Evolutionary conservation across 2,888 invertebrate genomes (phyloP).

Genomic region (Thera britannica): DNA sequence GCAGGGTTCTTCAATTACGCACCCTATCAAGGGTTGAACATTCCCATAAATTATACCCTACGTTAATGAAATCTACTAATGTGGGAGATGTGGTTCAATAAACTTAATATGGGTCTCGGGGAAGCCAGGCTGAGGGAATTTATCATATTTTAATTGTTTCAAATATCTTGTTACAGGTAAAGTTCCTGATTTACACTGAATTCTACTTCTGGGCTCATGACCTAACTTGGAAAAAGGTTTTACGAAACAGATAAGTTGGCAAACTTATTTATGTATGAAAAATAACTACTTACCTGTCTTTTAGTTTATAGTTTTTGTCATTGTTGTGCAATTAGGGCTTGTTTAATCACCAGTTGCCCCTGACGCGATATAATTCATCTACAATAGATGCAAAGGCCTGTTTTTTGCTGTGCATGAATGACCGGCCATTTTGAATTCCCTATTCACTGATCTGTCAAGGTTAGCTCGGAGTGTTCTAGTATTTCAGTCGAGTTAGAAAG

Average conservation of each 20-base stretch:
- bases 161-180: conserved; percentile 25
- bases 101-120: conserved; percentile 15
- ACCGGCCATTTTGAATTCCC: background rate
- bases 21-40: conserved; percentile 27
- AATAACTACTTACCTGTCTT: background rate
- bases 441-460: background rate
- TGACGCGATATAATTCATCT: no score
- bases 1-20: conserved; percentile 40
- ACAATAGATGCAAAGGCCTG: no score
- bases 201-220: background rate
- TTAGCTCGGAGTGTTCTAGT: background rate
- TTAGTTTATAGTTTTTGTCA: no score
- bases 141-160: conserved; percentile 3
- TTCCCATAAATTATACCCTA: conserved; percentile 38
- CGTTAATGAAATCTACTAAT: conserved; percentile 41
- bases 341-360: no score
- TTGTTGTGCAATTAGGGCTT: no score
- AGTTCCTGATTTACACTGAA: background rate
- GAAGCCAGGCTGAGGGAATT: background rate
- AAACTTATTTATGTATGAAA: background rate
- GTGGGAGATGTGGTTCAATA: conserved; percentile 24
- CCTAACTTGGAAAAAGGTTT: background rate
- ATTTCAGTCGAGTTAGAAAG: background rate
- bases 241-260: background rate
- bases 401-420: background rate